Conservation (phyloP, 2,113 vertebrate genomes). For the Collichthys lucidus region DNA sequence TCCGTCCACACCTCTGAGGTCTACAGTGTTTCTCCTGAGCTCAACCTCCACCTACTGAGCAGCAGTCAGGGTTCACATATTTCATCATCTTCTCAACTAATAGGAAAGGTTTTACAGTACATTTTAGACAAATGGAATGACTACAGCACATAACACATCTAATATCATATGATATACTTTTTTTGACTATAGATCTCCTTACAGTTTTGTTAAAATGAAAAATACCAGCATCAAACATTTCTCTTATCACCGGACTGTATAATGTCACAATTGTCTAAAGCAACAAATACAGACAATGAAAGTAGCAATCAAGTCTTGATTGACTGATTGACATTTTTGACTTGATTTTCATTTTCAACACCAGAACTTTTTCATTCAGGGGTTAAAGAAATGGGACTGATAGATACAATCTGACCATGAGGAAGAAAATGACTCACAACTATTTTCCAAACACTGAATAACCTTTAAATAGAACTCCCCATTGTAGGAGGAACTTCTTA, state of each 20-base stretch:
- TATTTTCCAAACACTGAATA: not conserved
- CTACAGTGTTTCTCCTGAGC: not conserved
- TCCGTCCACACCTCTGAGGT: constrained; percentile 2
- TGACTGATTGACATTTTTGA: not conserved
- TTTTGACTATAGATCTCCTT: not conserved
- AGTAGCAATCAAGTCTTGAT: no score
- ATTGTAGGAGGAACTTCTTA: not conserved
- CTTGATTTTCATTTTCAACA: not conserved
- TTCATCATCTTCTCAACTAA: constrained; percentile 11
- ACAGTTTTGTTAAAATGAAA: not conserved
- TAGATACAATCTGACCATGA: not conserved
- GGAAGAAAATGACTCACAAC: not conserved
- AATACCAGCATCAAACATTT: not conserved
- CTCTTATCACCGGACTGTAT: not conserved
- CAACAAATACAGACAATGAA: not conserved
- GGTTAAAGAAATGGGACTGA: not conserved
- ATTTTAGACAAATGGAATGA: constrained; percentile 18
- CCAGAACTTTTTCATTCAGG: not conserved
- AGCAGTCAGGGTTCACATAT: constrained; percentile 25
- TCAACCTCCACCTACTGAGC: constrained; percentile 2
- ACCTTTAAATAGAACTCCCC: not conserved
- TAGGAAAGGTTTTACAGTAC: not conserved
- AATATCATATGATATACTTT: not conserved
- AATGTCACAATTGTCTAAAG: not conserved
- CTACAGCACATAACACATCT: not conserved